Base-by-base conservation (phyloP, 2,888 invertebrate genomes). In the Cataglyphis cursor region DNA sequence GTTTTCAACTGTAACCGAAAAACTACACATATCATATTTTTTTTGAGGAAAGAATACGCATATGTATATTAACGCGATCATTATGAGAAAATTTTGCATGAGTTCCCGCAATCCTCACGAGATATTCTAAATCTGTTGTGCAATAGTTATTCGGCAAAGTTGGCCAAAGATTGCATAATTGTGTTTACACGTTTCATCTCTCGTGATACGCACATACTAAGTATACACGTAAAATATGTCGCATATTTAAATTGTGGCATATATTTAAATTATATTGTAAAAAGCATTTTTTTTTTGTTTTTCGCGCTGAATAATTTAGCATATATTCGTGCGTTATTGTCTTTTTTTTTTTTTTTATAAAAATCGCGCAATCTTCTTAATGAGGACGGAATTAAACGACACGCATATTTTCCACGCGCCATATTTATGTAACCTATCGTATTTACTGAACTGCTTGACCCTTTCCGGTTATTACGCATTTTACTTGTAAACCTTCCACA, bases 121-220 rank as follows among this genome's bases (percentile, higher is more conserved):
- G 31, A 61, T 15, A 9, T 62, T 74, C 28, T 31, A 31, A 74
- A 73, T 12, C 1, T 15, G 10, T 54, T 35, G 10, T 44, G 18
- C 9, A 15, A 15, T 9, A 35, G 10, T 18, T 65, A 31, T 1
- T 10, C 10, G 10, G 31, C 10, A n/a, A 51, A 61, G n/a, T 18
- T 65, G 12, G 41, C 72, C 59, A 76, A 76, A 57, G 21, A 6
- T 76, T 68, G 41, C 68, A 68, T 41, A 76, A 76, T 54, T 18
- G 51, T 18, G 6, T 24, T 35, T 24, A 4, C 24, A 54, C n/a
- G 9, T 12, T 54, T 9, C 24, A 65, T 38, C 51, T 54, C 54
- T 66, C 54, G 0, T 28, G n/a, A 51, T 10, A 15, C 41, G 12
- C 10, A 41, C 12, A 38, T 38, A 38, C 38, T 12, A 41, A 12